Evolutionary conservation across 2,888 invertebrate species (phyloP).

Genomic region (Globia sparganii): DNA sequence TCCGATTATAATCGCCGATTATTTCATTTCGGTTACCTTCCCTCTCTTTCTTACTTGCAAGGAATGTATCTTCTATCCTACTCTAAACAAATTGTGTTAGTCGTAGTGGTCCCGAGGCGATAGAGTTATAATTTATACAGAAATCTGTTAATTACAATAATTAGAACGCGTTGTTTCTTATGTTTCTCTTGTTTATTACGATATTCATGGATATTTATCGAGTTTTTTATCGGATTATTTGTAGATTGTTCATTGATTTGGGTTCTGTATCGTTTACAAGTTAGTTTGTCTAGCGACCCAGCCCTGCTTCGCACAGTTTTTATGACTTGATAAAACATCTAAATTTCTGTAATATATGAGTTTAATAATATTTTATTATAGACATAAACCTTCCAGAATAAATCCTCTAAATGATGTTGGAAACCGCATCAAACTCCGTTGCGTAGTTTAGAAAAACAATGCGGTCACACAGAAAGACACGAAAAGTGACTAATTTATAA

Average conservation of each 20-base stretch:
- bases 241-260: constrained; percentile 70
- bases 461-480: no score
- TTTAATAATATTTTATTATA: no score
- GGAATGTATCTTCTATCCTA: constrained; percentile 62
- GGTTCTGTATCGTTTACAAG: constrained; percentile 60
- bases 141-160: constrained; percentile 87
- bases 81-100: constrained; percentile 77
- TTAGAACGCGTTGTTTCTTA: constrained; percentile 82
- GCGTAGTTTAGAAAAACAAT: no score
- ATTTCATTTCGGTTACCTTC: constrained; percentile 71
- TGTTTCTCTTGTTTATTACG: constrained; percentile 80
- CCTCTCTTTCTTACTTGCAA: constrained; percentile 65
- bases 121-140: constrained; percentile 85
- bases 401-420: no score
- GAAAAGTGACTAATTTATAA: not conserved
- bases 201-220: constrained; percentile 82
- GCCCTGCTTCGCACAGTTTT: no score
- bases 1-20: constrained; percentile 83
- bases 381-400: no score
- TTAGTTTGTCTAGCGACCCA: not conserved
- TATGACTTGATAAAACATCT: no score
- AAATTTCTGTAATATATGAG: no score
- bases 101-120: constrained; percentile 81
- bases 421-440: no score
- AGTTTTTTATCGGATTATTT: constrained; percentile 75